Conservation (phyloP, 2,797 vertebrate genomes). For the Poecilia velifera region DNA sequence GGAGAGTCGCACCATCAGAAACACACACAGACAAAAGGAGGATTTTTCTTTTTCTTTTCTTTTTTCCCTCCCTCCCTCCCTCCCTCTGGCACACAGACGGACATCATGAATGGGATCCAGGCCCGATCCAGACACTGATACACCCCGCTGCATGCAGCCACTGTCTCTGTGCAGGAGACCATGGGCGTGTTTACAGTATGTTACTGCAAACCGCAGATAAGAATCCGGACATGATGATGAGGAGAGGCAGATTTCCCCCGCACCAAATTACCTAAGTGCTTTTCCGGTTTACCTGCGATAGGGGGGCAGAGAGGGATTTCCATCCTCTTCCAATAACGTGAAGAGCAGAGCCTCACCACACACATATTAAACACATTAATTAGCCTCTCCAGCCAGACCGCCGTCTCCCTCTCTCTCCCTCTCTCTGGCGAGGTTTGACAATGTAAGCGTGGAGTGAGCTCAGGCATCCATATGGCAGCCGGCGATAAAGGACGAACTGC, state of each 20-base stretch:
- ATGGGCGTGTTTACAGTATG: slow-evolving; percentile 3
- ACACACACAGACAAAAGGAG: not conserved
- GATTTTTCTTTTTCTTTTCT: not conserved
- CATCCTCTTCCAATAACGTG: slow-evolving; percentile 12
- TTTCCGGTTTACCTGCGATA: slow-evolving; percentile 2
- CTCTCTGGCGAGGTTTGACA: slow-evolving; percentile 40
- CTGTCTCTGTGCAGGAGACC: not conserved
- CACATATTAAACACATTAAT: slow-evolving; percentile 56
- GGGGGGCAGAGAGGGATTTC: not conserved
- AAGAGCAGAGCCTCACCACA: slow-evolving; percentile 17
- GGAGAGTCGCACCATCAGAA: slow-evolving; percentile 15
- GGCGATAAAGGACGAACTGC: slow-evolving; percentile 69
- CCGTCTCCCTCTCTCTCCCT: slow-evolving; percentile 17
- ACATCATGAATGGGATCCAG: slow-evolving; percentile 18
- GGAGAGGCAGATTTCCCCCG: slow-evolving; percentile 17
- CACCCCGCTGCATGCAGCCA: slow-evolving; percentile 17
- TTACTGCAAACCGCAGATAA: slow-evolving; percentile 26
- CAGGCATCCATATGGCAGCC: slow-evolving; percentile 69
- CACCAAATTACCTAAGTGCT: slow-evolving; percentile 11
- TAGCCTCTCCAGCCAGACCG: slow-evolving; percentile 31
- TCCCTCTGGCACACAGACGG: not conserved
- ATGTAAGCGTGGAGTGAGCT: slow-evolving; percentile 70
- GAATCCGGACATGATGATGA: slow-evolving; percentile 27
- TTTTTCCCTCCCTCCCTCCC: not conserved
- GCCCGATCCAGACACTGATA: slow-evolving; percentile 55